Conservation (phyloP, 2,888 invertebrate species). For the Agapetus fuscipes region DNA sequence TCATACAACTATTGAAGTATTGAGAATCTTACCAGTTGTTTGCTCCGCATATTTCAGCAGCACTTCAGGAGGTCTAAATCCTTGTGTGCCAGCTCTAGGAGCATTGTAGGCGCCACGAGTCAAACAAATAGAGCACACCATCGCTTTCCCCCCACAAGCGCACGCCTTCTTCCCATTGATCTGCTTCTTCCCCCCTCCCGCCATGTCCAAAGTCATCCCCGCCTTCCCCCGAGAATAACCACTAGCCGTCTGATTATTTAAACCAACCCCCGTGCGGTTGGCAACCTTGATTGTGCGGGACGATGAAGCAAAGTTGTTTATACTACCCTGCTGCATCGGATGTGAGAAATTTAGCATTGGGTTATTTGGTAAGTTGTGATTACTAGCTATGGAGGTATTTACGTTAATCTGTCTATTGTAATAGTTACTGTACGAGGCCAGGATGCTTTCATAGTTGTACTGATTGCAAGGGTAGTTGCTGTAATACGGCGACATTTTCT, state of each 20-base stretch:
- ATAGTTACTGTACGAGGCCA: constrained; percentile 6
- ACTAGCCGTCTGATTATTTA: background rate
- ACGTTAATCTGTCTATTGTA: constrained; percentile 6
- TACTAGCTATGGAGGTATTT: too few relatives aligned
- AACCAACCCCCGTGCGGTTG: background rate
- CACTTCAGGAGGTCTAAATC: constrained; percentile 82
- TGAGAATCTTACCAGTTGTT: constrained; percentile 58
- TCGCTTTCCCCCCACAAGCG: constrained; percentile 56
- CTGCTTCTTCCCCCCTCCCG: background rate
- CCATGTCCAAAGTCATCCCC: too few relatives aligned
- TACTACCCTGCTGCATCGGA: background rate
- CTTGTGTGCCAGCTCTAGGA: constrained; percentile 80
- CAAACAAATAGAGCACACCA: constrained; percentile 58
- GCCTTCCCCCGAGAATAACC: too few relatives aligned
- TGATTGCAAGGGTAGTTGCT: constrained; percentile 8
- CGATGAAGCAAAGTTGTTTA: background rate
- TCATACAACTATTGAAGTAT: too few relatives aligned
- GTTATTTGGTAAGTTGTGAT: constrained; percentile 9
- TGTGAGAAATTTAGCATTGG: too few relatives aligned
- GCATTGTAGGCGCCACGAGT: constrained; percentile 57
- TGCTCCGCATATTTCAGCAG: constrained; percentile 70
- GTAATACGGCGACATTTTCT: constrained; percentile 13
- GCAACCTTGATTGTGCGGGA: background rate
- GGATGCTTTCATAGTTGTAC: constrained; percentile 9
- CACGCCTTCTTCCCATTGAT: constrained; percentile 33